Evolutionary conservation across 2,888 invertebrate species (phyloP).

Genomic region (Drosophila mimica): DNA sequence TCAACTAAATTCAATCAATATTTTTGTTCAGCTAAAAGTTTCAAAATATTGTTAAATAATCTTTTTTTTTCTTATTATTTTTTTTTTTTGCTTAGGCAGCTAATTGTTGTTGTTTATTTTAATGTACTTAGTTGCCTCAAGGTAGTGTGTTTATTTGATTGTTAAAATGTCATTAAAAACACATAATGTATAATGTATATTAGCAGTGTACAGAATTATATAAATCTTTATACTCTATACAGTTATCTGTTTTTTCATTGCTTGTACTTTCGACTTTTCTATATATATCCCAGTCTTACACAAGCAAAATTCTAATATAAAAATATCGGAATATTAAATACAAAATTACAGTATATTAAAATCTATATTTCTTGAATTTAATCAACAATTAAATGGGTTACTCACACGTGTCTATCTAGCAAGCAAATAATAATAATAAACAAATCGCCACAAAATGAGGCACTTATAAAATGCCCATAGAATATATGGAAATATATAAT

Average conservation of each 20-base stretch:
- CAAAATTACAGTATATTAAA: too few species aligned
- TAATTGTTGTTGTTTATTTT: background rate
- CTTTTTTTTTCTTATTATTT: background rate
- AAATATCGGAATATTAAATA: background rate
- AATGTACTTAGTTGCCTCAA: background rate
- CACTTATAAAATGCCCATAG: background rate
- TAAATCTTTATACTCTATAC: background rate
- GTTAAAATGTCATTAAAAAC: background rate
- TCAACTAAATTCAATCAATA: background rate
- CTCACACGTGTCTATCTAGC: constrained; percentile 12
- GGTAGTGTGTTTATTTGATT: background rate
- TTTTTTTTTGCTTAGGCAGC: background rate
- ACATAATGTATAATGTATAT: background rate
- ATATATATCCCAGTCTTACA: background rate
- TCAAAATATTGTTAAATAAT: background rate
- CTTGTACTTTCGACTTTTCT: background rate
- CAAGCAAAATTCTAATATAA: background rate
- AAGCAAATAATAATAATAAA: background rate
- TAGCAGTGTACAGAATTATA: background rate
- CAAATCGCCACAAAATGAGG: background rate
- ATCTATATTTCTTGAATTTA: background rate
- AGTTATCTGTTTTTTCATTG: background rate
- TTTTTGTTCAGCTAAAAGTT: background rate
- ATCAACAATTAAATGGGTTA: background rate
- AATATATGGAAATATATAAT: background rate